Evolutionary conservation across 2,888 invertebrate species (phyloP), one percentile per base, ranked within the genome.

Genomic region (Trachelus tabidus): DNA sequence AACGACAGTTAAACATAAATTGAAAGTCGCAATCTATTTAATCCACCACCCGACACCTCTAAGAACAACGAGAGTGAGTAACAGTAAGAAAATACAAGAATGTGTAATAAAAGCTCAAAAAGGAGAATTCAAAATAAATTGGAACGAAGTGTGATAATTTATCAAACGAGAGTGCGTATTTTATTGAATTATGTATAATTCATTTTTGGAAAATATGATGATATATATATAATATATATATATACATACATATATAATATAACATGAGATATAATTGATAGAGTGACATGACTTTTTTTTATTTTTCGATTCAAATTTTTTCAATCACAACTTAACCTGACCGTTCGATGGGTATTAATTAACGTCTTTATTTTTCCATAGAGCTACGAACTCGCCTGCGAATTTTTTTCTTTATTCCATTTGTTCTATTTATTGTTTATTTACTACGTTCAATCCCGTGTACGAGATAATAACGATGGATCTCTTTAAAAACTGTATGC

Each of bases 181-280:
- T 87, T 89, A 89, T 90, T 87, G 87, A 89, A 89, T 90, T 89
- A 89, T 90, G 87, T 89, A 88, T 90, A 89, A 90, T 90, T 90
- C 88, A 87, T 88, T 89, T 89, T 89, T 90, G 88, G 89, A 90
- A 90, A 90, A 90, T 90, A 90, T 90, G 87, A 88, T 88, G 89
- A 87, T 84, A 85, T 83, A 83, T 84, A 31, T 33, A 15, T n/a
- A 71, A 69, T 76, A 78, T 77, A 82, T 89, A 89, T 89, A 85
- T 89, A 69, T 76, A 78, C 76, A 82, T 89, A 89, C 88, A 85
- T 89, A 90, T 90, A 88, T 88, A 89, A 89, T 89, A 86, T 89
- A 90, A 90, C 90, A 90, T 89, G 89, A 90, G 87, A 90, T 90
- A 90, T 89, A 90, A 89, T 90, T 89, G 40, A 23, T 56, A 89